Base-by-base conservation (phyloP, 2,797 vertebrate species). In the Chromobotia macracanthus region DNA sequence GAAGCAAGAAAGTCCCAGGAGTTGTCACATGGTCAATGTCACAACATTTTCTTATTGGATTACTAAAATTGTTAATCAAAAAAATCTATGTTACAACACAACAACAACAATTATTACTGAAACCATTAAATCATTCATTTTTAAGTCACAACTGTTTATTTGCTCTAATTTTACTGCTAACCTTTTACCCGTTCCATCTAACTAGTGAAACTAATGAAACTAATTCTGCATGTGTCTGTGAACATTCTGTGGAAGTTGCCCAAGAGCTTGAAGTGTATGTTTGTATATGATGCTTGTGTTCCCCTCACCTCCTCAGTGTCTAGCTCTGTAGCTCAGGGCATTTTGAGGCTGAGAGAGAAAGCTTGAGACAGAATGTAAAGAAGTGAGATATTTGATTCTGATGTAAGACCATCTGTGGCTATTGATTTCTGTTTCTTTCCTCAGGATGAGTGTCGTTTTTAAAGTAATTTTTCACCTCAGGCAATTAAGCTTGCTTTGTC, bases 391-490 rank as follows among this genome's bases (percentile, higher is more conserved):
- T 85, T 78, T 80, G 73, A 80, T 86, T 80, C 51, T 72, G 80
- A 73, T 79, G 70, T 83, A 73, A 56, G 80, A 70, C 75, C 69
- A 75, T 84, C 74, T 80, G 61, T 81, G 60, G 68, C 75, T 82
- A 82, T 87, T 83, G 86, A 84, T 84, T 87, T 75, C 38, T 53
- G 7, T 56, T 61, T 66, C 66, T 58, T 44, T 77, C 68, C 68
- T 69, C 1, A 60, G 73, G 75, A 50, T 75, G 35, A 66, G 13
- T 73, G 66, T 23, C 25, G 70, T 55, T 78, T 23, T 78, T 23
- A 46, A 64, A 66, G 41, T 25, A 23, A 72, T 76, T 77, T 71
- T 63, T 83, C 15, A 73, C 84, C 80, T 75, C 23, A 11, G 78
- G 75, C 53, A 6, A 64, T 72, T 48, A 51, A 25, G 67, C 60